Base-by-base conservation (phyloP, 2,888 invertebrate species). In the Xestia xanthographa region DNA sequence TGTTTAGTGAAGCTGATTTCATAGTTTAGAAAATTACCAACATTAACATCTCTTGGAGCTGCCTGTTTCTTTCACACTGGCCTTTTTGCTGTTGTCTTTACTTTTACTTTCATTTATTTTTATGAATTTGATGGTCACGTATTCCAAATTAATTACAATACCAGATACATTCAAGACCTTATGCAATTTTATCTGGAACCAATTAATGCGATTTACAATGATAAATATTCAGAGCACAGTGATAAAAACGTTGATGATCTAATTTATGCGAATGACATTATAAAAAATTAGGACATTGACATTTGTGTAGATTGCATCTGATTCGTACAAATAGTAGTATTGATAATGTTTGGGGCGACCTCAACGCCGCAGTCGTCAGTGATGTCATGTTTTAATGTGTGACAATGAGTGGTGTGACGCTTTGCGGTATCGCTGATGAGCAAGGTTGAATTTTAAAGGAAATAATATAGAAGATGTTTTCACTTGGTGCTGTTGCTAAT, bases 331-430 rank as follows among this genome's bases (percentile, higher is more conserved):
- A 34, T 56, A 11, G 26, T 77, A 77, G 26, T 43, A 76, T 67
- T 79, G 80, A 83, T 84, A 79, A 77, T 70, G 70, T 75, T 70
- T 65, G 56, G 60, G 41, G 71, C 12, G 77, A 58, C 87, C 76
- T 77, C 69, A 76, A 26, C 41, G 45, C 43, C 26, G 50, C 65
- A 20, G 34, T 63, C 43, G 62, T 77, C 66, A 80, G 58, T 86
- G 86, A 86, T 83, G 88, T 87, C 88, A 88, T 88, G 75, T 78
- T 88, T 84, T 82, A 86, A 84, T 84, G 66, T 78, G 80, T 78
- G 68, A 80, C 69, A 84, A 78, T 79, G 77, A 78, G 75, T 75
- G 43, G 48, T 41, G 58, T 66, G 74, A 38, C 56, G 67, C 41
- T 75, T 58, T 62, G 62, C 53, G 43, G 41, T 80, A 76, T 84